Conservation (phyloP, 2,888 invertebrate genomes). For the Amphipoea lucens region DNA sequence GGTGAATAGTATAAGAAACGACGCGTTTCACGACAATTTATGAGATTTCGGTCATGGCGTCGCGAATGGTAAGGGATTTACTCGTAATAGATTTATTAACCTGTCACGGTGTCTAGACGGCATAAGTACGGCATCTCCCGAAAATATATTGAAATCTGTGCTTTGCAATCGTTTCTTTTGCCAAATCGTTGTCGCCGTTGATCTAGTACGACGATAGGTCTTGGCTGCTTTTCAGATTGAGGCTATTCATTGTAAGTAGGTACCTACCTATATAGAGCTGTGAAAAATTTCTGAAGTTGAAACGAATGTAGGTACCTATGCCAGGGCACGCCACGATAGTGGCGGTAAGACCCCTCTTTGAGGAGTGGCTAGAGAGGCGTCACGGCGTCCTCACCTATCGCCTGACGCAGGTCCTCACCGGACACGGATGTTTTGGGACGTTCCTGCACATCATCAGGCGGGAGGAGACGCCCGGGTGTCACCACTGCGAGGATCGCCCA, state of each 20-base stretch:
- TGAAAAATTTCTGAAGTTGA: neutral
- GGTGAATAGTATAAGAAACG: conserved; percentile 30
- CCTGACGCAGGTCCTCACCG: no score
- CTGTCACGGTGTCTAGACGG: conserved; percentile 48
- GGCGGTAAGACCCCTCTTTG: no score
- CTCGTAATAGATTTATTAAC: conserved; percentile 57
- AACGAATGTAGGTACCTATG: neutral
- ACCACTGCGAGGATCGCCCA: no score
- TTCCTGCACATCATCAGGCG: no score
- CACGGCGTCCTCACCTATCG: no score
- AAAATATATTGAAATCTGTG: conserved; percentile 33
- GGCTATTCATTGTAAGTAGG: neutral
- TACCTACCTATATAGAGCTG: neutral
- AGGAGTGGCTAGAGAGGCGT: no score
- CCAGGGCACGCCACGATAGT: no score
- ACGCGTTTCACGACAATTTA: conserved; percentile 50
- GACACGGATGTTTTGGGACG: no score
- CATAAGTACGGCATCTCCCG: conserved; percentile 27
- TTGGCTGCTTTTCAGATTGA: conserved; percentile 26
- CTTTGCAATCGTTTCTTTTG: conserved; percentile 27
- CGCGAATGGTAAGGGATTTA: conserved; percentile 36
- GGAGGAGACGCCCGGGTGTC: no score
- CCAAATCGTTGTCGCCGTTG: conserved; percentile 19
- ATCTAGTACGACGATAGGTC: neutral
- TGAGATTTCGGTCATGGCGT: conserved; percentile 42